Evolutionary conservation across 2,888 invertebrate species (phyloP), one percentile per base, ranked within the genome.

Genomic region (Drosophila antonietae): DNA sequence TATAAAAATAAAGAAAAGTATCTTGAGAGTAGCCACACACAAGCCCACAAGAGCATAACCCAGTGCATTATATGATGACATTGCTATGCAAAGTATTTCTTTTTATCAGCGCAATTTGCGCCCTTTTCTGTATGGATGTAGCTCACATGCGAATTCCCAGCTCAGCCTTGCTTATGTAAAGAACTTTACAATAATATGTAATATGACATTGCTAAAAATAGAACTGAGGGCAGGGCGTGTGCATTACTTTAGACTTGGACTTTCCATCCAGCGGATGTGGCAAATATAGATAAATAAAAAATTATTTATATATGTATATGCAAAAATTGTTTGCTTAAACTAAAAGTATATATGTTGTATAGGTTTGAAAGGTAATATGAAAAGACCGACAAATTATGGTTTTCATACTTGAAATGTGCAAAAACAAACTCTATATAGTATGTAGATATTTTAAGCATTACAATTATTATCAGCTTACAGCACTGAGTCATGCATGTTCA

Each of bases 71-170:
- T 35, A 28, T 57, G 63, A 62, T 51, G 60, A 61, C 73, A 72
- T 58, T 66, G 72, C 76, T 28, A 63, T 63, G 66, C 55, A 53
- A 59, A 44, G 66, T 53, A 68, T 58, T 73, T 41, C 55, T 33
- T 44, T 59, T 70, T 72, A 68, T 80, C 68, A 76, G 64, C 59
- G 8, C n/a, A 68, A 65, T 64, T 71, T 52, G 35, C n/a, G 72
- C 64, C 63, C 66, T 67, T 71, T 71, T 75, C 61, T 63, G n/a
- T 39, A 66, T 64, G 64, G 51, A 68, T 80, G 65, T 68, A 80
- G 78, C 68, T 70, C 75, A 47, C 58, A 77, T 62, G 81, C 68
- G 59, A 66, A 69, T 68, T 76, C 70, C 53, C 37, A 63, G 51
- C 33, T 46, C 60, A 41, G 52, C 18, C n/a, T 37, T n/a, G 12